Evolutionary conservation across 35 echinoderm and acorn worm genomes (phyloP), one percentile per base, ranked within the genome.

Genomic region (Heliocidaris tuberculata): DNA sequence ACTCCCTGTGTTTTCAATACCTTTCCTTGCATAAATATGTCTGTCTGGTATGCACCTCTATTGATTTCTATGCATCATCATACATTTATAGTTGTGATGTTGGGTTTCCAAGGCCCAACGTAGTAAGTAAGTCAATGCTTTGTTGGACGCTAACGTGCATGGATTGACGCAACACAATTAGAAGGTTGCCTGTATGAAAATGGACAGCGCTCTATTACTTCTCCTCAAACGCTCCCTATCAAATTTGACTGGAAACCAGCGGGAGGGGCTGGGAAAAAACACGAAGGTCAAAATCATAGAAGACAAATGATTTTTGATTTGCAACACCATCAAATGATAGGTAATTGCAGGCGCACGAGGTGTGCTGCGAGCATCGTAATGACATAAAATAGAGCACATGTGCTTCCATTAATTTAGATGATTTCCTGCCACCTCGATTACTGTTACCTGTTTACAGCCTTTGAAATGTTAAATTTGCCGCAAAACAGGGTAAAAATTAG

Each of bases 111-210:
- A n/a, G 65, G 65, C 17, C 65, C 65, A 7, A 21, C 27, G 27
- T 24, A 78, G 27, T 78, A 78, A 78, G 65, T 78, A 78, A 78
- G 65, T 78, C 65, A 19, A 19, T 50, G 91, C 91, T 93, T 93
- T 93, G 91, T 93, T 59, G 50, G 91, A 13, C n/a, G 11, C 91
- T 59, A 93, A 93, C 91, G 48, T 50, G 91, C 91, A 29, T 93
- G 91, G 21, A 52, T 93, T n/a, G 48, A 93, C 50, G 50, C 47
- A 48, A 93, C 29, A 13, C 31, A 93, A 93, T 93, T 93, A 93
- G 91, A 93, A 10, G 27, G 91, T 93, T 48, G n/a, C 50, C 91
- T 93, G 91, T 50, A 93, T 11, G 50, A 50, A 93, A 93, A 49
- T 49, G 48, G 91, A 93, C 91, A 59, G 13, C 31, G n/a, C 47